These are phyloP conservation scores for Arnoldichthys spilopterus DNA, from an alignment of 2,797 vertebrate species.

Conservation along the genomic window DNA sequence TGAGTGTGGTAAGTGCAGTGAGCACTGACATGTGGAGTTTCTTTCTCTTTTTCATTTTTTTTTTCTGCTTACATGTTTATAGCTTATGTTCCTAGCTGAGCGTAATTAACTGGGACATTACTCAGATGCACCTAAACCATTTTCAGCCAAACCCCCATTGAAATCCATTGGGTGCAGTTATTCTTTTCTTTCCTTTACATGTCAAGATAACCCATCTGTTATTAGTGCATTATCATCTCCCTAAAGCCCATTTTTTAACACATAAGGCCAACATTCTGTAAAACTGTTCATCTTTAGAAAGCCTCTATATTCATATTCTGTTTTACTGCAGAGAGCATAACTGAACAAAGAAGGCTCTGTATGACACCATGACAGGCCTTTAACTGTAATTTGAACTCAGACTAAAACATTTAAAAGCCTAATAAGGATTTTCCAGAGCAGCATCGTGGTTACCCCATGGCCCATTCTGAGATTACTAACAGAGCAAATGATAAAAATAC, in stretches of 20 bases:
- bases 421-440: constrained; percentile 1
- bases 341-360: constrained; percentile 40
- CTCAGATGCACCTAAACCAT: constrained; percentile 17
- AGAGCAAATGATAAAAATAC: background rate
- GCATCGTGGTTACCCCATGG: background rate
- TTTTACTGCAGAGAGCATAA: constrained; percentile 44
- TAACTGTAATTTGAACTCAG: constrained; percentile 26
- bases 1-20: background rate
- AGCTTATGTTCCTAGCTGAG: background rate
- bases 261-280: constrained; percentile 21
- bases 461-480: constrained; percentile 13
- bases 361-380: constrained; percentile 39
- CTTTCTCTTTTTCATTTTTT: constrained; percentile 1
- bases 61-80: constrained; percentile 50
- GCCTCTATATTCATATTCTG: constrained; percentile 40
- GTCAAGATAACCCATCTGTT: background rate
- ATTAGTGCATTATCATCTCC: constrained; percentile 39
- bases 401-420: background rate
- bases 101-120: constrained; percentile 4
- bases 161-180: constrained; percentile 4
- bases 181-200: constrained; percentile 13
- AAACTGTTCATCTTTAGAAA: constrained; percentile 29
- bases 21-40: constrained; percentile 17
- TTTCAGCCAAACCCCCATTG: background rate
- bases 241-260: constrained; percentile 37